Percentiles rank a stretch among this genome's conserved stretches.
Evolutionary conservation across 2,888 invertebrate genomes (phyloP).

Genomic region (Cephus pygmeus): DNA sequence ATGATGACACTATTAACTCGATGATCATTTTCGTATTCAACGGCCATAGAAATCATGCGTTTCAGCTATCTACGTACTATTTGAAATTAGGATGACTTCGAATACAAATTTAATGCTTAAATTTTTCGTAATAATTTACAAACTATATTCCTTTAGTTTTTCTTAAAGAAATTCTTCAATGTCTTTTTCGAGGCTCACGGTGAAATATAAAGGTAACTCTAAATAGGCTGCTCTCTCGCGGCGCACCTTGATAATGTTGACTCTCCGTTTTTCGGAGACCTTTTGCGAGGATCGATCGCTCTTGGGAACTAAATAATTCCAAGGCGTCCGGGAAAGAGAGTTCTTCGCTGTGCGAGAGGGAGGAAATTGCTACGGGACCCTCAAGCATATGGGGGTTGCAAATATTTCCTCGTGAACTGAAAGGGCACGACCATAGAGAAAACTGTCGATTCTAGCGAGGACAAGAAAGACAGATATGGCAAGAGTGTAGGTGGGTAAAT

Average conservation of each 20-base stretch:
- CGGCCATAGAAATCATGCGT: background rate
- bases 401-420: background rate
- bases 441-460: background rate
- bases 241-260: background rate
- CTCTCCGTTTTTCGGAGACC: background rate
- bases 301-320: constrained; percentile 2
- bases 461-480: background rate
- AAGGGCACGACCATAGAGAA: background rate
- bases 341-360: background rate
- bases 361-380: constrained; percentile 1
- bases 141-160: background rate
- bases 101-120: too few relatives aligned
- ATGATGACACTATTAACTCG: background rate
- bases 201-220: background rate
- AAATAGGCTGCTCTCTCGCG: background rate
- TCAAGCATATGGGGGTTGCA: constrained; percentile 1
- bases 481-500: background rate
- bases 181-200: background rate
- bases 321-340: background rate
- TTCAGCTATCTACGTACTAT: background rate
- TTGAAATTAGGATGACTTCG: too few relatives aligned
- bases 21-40: background rate
- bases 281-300: background rate
- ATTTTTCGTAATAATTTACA: background rate
- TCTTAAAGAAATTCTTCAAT: background rate